Percentiles rank a stretch among this genome's conserved stretches.
phyloP scores from a whole-genome alignment of 2,888 invertebrate genomes.

The Salpingus planirostris region DNA sequence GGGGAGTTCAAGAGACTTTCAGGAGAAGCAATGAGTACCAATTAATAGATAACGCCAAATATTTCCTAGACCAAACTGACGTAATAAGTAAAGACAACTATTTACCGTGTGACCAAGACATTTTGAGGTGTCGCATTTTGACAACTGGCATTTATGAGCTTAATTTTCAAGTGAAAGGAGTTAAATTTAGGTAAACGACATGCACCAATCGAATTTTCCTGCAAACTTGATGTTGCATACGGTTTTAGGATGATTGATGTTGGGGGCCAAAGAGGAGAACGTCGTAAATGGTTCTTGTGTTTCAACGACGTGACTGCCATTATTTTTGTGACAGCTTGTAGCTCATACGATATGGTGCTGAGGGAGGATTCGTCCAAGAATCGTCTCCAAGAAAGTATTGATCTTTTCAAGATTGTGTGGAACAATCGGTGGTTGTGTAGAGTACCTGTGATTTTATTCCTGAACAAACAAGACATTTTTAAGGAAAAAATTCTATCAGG shows the following conservation, averaged over 20 bases:
- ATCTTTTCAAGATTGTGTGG: slow-evolving; percentile 98
- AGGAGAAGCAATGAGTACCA: slow-evolving; percentile 98
- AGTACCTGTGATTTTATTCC: slow-evolving; percentile 96
- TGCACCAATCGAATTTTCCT: neutral
- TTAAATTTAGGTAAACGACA: slow-evolving; percentile 16
- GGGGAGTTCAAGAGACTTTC: slow-evolving; percentile 81
- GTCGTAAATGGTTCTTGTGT: slow-evolving; percentile 99
- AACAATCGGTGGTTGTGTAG: slow-evolving; percentile 97
- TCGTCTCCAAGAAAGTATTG: slow-evolving; percentile 89
- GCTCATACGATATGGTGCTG: slow-evolving; percentile 97
- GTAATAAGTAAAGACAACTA: slow-evolving; percentile 88
- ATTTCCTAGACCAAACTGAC: slow-evolving; percentile 94
- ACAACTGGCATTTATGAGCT: slow-evolving; percentile 99
- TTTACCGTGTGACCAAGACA: slow-evolving; percentile 95
- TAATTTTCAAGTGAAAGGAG: slow-evolving; percentile 75
- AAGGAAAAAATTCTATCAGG: slow-evolving; percentile 94
- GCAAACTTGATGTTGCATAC: neutral
- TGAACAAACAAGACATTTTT: slow-evolving; percentile 96
- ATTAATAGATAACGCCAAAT: slow-evolving; percentile 98
- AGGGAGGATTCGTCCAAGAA: slow-evolving; percentile 96
- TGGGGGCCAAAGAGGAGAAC: slow-evolving; percentile 94
- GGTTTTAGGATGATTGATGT: slow-evolving; percentile 93
- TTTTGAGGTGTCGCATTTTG: slow-evolving; percentile 94
- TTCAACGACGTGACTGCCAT: slow-evolving; percentile 99
- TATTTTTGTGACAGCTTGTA: slow-evolving; percentile 97